Evolutionary conservation across 2,888 invertebrate genomes (phyloP), one percentile per base, ranked within the genome.

Genomic region (Cheilosia variabilis): DNA sequence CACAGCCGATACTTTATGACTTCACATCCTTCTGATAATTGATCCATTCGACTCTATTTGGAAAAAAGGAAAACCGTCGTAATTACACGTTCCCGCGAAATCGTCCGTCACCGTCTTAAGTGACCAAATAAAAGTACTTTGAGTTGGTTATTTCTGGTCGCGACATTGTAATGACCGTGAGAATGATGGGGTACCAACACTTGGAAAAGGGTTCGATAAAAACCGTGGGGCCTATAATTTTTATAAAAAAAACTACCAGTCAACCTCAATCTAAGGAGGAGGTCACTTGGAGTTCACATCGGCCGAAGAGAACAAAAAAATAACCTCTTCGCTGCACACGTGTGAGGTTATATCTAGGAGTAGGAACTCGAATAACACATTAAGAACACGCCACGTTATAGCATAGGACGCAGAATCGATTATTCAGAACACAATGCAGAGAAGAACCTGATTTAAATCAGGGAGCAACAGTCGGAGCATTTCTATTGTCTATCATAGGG

Each of bases 161-260:
- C 43, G 66, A 72, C 60, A 43, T 41, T 60, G 41, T 72, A 72
- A 72, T 72, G 72, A 72, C 52, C 72, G 72, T 72, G 72, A 62
- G 72, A 72, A 52, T 72, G 71, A 47, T 47, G 52, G 13, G 19
- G 52, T n/a, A 27, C 24, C n/a, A 4, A 15, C 57, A 22, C 31
- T 6, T 17, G 10, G 31, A 43, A 72, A 72, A 52, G 60, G 72
- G 72, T 72, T 72, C 72, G 27, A 72, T 13, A 31, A 6, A 31
- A 17, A 37, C 47, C 45, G 17, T 60, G 72, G 60, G 31, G 72
- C 60, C 60, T 62, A 62, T 62, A 62, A 72, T 72, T 72, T 72
- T 27, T 17, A 19, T 27, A 15, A 17, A 22, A 41, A 41, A 52
- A 62, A 24, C 43, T 34, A 52, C 50, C 34, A 15, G 15, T 50